These are phyloP conservation scores for Trachelus iudaicus DNA, from an alignment of 2,888 invertebrate species.

Conservation along the genomic window DNA sequence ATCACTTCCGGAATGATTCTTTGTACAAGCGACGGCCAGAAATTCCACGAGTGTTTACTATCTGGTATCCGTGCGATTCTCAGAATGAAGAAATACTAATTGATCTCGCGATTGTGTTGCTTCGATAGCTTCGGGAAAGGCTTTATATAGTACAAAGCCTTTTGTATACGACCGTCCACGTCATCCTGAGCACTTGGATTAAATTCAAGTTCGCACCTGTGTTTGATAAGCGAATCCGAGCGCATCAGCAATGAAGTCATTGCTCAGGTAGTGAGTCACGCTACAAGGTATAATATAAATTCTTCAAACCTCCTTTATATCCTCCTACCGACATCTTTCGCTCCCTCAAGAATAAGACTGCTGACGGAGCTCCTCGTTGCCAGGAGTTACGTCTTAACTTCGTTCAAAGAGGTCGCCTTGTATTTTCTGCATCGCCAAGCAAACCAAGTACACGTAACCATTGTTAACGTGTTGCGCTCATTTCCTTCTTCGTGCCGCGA, in stretches of 20 bases:
- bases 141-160: background rate
- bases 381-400: background rate
- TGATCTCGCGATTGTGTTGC: background rate
- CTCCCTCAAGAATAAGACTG: background rate
- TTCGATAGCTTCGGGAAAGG: background rate
- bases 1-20: background rate
- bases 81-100: background rate
- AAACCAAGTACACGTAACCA: background rate
- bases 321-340: background rate
- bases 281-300: background rate
- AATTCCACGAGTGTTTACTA: background rate
- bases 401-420: background rate
- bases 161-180: background rate
- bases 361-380: background rate
- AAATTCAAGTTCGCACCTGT: background rate
- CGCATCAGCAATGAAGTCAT: background rate
- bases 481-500: constrained; percentile 17
- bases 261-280: background rate
- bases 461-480: constrained; percentile 20
- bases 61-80: background rate
- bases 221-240: background rate
- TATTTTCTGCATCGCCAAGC: background rate
- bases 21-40: background rate
- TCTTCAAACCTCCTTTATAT: background rate
- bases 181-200: background rate